These are phyloP conservation scores for Cyclophora albipunctata DNA, from an alignment of 2,888 invertebrate genomes.

Conservation along the genomic window DNA sequence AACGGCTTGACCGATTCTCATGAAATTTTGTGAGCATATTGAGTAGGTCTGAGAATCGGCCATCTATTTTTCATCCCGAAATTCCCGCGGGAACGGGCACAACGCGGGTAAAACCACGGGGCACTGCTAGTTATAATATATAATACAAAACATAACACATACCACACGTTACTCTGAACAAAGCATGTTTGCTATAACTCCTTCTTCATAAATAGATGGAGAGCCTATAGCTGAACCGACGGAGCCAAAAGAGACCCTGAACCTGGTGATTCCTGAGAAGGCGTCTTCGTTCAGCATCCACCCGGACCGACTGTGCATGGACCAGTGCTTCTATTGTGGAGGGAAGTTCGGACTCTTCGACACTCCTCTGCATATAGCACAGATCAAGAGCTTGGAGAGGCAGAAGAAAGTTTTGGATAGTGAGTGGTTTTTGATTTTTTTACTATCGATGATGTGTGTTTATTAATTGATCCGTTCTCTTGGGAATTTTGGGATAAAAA, in stretches of 20 bases:
- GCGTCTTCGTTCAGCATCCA: slow-evolving; percentile 91
- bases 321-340: slow-evolving; percentile 91
- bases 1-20: too few species aligned
- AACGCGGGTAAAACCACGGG: too few species aligned
- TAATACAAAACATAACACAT: too few species aligned
- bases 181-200: too few species aligned
- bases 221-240: slow-evolving; percentile 55
- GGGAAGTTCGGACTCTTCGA: slow-evolving; percentile 91
- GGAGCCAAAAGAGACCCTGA: slow-evolving; percentile 70
- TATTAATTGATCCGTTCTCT: background rate
- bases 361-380: slow-evolving; percentile 90
- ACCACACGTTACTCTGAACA: too few species aligned
- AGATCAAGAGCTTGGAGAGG: slow-evolving; percentile 87
- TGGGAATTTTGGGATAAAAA: background rate
- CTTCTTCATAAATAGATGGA: slow-evolving; percentile 26
- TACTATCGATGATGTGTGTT: too few species aligned
- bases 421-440: too few species aligned
- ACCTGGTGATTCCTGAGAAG: slow-evolving; percentile 89
- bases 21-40: too few species aligned
- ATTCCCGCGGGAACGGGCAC: too few species aligned
- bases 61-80: too few species aligned
- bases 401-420: slow-evolving; percentile 86
- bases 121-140: too few species aligned
- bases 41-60: too few species aligned
- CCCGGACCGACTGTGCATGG: slow-evolving; percentile 86